A percentile compares a stretch with the other conserved stretches of the same genome.
Conservation (phyloP, 2,888 invertebrate genomes). For the Cataglyphis altisquamis region DNA sequence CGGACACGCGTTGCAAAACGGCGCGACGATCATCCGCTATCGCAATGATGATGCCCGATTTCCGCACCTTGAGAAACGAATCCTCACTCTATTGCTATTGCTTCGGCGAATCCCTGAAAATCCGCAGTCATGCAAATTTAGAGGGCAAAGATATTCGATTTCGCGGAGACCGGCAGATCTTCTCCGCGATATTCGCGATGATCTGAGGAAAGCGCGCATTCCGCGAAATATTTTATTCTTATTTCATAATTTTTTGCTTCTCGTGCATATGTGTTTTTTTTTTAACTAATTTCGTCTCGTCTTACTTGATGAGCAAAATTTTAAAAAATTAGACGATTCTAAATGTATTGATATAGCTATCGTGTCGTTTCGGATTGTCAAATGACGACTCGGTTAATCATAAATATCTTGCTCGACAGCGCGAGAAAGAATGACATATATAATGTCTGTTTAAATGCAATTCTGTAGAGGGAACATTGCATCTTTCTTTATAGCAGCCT, state of each 20-base stretch:
- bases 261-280: background rate
- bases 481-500: constrained; percentile 17
- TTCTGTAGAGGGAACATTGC: background rate
- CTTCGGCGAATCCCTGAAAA: constrained; percentile 32
- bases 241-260: background rate
- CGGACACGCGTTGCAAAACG: constrained; percentile 67
- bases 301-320: background rate
- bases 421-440: background rate
- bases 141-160: constrained; percentile 14
- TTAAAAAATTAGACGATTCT: background rate
- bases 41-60: constrained; percentile 80
- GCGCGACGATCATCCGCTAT: constrained; percentile 78
- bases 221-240: background rate
- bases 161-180: background rate
- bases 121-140: constrained; percentile 38
- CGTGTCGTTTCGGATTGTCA: background rate
- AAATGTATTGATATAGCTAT: background rate
- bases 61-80: constrained; percentile 68
- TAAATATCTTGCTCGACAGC: background rate
- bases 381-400: background rate
- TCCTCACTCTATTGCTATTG: constrained; percentile 42
- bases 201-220: background rate
- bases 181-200: background rate
- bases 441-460: background rate
- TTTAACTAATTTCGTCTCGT: background rate